Evolutionary conservation across 2,797 vertebrate species (phyloP), one percentile per base, ranked within the genome.

Genomic region (Peromyscus attwateri): DNA sequence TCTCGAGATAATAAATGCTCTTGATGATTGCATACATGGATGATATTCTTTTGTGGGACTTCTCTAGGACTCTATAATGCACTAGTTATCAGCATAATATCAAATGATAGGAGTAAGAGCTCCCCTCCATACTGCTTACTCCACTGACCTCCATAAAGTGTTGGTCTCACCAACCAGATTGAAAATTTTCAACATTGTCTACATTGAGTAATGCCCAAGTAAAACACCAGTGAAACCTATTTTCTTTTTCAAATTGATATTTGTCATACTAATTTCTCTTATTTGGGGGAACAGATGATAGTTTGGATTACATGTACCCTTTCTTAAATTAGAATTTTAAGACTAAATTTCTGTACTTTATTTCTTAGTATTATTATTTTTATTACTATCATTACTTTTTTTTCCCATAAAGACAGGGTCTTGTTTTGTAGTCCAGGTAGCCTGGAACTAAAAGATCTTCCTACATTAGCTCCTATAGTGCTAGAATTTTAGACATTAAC

Each of bases 41-140:
- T 55, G 52, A 17, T 55, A 55, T 14, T 55, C 52, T 16, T 55
- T 55, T 55, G 52, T 17, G 52, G 52, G 52, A 55, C 52, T 55
- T 55, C 52, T 55, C 52, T 55, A 55, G 52, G 52, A 55, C 16
- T 3, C 52, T 55, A 55, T n/a, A n/a, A 55, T 14, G 17, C 52
- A 55, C 52, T 11, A 90, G 6, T 55, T 97, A 94, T 31, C 14
- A 93, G 62, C 60, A 79, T 31, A 92, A 76, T 92, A 88, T 64
- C 31, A 94, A 80, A 84, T 34, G 10, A 92, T 46, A 19, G 87
- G 57, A 81, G 25, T 21, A 19, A 64, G 87, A 84, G 68, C 89
- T 73, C 5, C 0, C 2, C 80, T 71, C 49, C 52, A 31, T 34
- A 16, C 25, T 19, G 87, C n/a, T 40, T 57, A 60, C 40, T 89